Conservation (phyloP, 1,140 invertebrate species). For the Neodiprion lecontei region DNA sequence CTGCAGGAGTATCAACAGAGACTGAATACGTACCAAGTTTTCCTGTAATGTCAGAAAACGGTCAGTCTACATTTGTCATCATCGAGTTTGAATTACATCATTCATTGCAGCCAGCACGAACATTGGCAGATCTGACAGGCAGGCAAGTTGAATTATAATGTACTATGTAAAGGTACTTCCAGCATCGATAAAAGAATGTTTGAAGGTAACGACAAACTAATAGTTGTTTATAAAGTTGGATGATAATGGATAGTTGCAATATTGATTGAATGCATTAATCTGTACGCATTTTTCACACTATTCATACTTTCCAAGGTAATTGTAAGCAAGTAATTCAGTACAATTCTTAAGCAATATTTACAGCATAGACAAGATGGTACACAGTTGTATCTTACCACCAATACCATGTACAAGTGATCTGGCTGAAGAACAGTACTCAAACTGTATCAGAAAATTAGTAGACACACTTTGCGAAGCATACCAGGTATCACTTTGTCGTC, state of each 20-base stretch:
- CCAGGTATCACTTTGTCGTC: slow-evolving; percentile 26
- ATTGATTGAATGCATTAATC: no score
- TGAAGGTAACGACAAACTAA: neutral
- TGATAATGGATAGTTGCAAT: no score
- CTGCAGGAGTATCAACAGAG: slow-evolving; percentile 5
- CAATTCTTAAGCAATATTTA: neutral
- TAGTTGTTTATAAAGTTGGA: no score
- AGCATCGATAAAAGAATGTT: neutral
- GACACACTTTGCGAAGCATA: slow-evolving; percentile 39
- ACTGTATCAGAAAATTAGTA: slow-evolving; percentile 35
- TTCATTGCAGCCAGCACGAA: slow-evolving; percentile 25
- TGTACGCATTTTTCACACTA: no score
- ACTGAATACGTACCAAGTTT: neutral
- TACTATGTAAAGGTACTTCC: no score
- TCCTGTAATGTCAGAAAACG: slow-evolving; percentile 29
- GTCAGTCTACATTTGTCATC: slow-evolving; percentile 37
- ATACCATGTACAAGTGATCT: slow-evolving; percentile 37
- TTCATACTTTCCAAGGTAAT: no score
- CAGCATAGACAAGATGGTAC: slow-evolving; percentile 19
- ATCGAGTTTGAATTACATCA: slow-evolving; percentile 39
- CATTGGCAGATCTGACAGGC: neutral
- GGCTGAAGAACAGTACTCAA: slow-evolving; percentile 34
- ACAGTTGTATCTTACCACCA: neutral
- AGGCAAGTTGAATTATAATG: neutral
- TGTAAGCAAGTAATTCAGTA: no score